A percentile compares a stretch with the other conserved stretches of the same genome.
These are phyloP conservation scores for Neodiprion pinetum DNA, from an alignment of 1,140 invertebrate species.

Conservation along the genomic window DNA sequence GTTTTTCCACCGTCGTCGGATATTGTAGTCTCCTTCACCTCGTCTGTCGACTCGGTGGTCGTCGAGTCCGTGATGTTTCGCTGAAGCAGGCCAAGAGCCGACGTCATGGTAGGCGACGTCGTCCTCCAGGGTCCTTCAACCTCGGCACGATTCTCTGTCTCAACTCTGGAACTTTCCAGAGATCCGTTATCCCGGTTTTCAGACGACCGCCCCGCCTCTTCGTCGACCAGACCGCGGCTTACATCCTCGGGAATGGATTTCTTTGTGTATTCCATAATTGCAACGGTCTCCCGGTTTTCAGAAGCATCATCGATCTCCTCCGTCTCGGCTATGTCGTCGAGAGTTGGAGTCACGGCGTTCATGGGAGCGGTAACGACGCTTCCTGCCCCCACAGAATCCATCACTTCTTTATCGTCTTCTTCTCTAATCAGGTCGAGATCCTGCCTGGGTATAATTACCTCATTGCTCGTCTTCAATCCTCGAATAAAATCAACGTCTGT, in stretches of 20 bases:
- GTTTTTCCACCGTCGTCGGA: slow-evolving; percentile 26
- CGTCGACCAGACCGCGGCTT: slow-evolving; percentile 15
- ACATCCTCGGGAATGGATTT: neutral
- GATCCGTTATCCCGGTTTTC: slow-evolving; percentile 10
- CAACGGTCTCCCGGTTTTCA: neutral
- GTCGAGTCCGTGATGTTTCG: neutral
- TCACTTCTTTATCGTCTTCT: slow-evolving; percentile 36
- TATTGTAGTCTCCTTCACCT: slow-evolving; percentile 35
- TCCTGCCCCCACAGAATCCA: slow-evolving; percentile 21
- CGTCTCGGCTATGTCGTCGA: neutral
- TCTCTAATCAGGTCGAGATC: slow-evolving; percentile 48
- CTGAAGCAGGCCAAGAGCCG: neutral
- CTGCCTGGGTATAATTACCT: slow-evolving; percentile 36
- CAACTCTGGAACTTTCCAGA: slow-evolving; percentile 1
- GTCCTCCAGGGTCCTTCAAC: slow-evolving; percentile 3
- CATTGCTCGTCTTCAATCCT: slow-evolving; percentile 31
- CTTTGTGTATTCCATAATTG: neutral
- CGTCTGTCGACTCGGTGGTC: slow-evolving; percentile 30
- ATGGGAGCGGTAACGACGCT: neutral
- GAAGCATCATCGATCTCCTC: neutral
- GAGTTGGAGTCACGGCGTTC: neutral
- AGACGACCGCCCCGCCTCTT: slow-evolving; percentile 13
- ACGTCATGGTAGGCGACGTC: slow-evolving; percentile 18
- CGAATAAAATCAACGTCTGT: slow-evolving; percentile 35
- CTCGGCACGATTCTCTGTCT: neutral